Base-by-base conservation (phyloP, 2,888 invertebrate species). In the Digitonthophagus gazella region DNA sequence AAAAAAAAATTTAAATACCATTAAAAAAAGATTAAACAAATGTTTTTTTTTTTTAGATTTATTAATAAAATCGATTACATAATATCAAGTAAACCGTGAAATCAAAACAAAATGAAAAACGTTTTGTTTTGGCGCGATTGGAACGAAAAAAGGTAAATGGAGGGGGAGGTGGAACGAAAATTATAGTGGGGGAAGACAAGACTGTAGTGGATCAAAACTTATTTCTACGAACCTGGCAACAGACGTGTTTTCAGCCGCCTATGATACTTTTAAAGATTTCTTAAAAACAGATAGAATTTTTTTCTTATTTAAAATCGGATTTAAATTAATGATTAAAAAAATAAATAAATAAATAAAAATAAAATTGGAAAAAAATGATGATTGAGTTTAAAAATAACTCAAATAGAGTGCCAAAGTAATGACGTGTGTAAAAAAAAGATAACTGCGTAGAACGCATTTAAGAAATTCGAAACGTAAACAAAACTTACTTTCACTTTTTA, bases 221-320 rank as follows among this genome's bases (percentile, higher is more conserved):
- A 73, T 78, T 80, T 80, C 80, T 78, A 72, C 72, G 66, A 76
- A 78, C 81, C 79, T 80, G 80, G 81, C 80, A 81, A 81, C 81
- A 80, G 80, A 77, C 77, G 78, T 11, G 61, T 11, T n/a, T 18
- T 16, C 18, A 18, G n/a, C 15, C 61, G 61, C 16, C 2, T 18
- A 18, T 16, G 58, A 19, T 1, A 61, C 6, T n/a, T n/a, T n/a
- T 16, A 57, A 11, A 57, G 16, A 5, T 57, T 16, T 14, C 57
- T 15, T 15, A 57, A 57, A 57, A 16, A 14, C 14, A 57, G 57
- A 16, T 57, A 14, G 16, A 57, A 57, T 57, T 15, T 57, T 57
- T 57, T 16, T 14, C 4, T 11, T 2, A 57, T 14, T 3, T n/a
- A 57, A 16, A 57, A 1, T 8, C 15, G n/a, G 57, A n/a, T 2